phyloP scores from a whole-genome alignment of 2,888 invertebrate species.

The Aporophyla lueneburgensis region DNA sequence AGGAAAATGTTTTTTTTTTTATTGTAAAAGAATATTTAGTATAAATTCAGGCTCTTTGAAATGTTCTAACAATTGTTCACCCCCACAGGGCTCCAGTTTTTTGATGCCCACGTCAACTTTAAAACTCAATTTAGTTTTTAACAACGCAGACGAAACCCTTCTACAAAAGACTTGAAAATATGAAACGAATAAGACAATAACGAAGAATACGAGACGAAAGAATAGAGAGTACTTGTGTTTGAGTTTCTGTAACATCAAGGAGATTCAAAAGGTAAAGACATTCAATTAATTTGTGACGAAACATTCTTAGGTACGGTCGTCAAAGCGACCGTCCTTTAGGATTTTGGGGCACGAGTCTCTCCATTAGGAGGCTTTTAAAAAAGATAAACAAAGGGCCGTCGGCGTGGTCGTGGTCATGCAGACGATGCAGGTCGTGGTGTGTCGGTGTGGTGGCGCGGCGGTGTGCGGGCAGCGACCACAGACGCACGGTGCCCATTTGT shows the following conservation, averaged over 20 bases:
- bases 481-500: slow-evolving; percentile 83
- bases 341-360: slow-evolving; percentile 67
- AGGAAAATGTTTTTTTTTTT: slow-evolving; percentile 7
- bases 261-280: slow-evolving; percentile 68
- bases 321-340: slow-evolving; percentile 64
- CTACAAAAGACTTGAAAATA: slow-evolving; percentile 54
- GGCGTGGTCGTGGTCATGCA: slow-evolving; percentile 52
- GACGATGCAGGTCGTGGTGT: slow-evolving; percentile 68
- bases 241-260: slow-evolving; percentile 66
- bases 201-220: slow-evolving; percentile 38
- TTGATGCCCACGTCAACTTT: slow-evolving; percentile 32
- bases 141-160: slow-evolving; percentile 46
- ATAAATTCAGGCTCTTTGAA: slow-evolving; percentile 28
- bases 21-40: neutral
- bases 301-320: slow-evolving; percentile 67
- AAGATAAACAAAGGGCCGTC: slow-evolving; percentile 79
- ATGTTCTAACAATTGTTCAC: slow-evolving; percentile 22
- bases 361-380: slow-evolving; percentile 77
- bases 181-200: slow-evolving; percentile 58
- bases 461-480: slow-evolving; percentile 68
- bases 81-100: slow-evolving; percentile 23
- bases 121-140: slow-evolving; percentile 51
- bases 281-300: slow-evolving; percentile 74
- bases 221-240: slow-evolving; percentile 60
- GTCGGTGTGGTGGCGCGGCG: slow-evolving; percentile 45